These are phyloP conservation scores for Haemorhous mexicanus DNA, from an alignment of 2,113 vertebrate species.

Conservation along the genomic window DNA sequence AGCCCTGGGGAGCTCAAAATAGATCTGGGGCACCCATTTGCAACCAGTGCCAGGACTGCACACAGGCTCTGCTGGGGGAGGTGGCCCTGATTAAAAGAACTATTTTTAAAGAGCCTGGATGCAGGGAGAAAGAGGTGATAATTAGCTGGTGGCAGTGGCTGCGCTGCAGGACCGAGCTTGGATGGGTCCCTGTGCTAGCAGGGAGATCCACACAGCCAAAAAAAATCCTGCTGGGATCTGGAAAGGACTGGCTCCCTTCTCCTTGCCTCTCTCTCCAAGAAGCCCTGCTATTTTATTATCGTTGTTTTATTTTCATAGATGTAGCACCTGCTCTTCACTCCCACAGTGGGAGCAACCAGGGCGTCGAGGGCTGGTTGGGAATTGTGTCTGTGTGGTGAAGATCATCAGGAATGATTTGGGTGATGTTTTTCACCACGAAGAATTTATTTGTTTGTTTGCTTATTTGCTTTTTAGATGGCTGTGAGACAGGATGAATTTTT, in stretches of 20 bases:
- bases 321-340: neutral
- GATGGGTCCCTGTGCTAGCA: neutral
- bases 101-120: conserved; percentile 54
- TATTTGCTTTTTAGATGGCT: neutral
- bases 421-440: neutral
- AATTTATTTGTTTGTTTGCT: conserved; percentile 13
- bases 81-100: conserved; percentile 47
- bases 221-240: accelerated
- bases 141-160: neutral
- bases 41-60: neutral
- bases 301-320: neutral
- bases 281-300: neutral
- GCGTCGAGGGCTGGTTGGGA: neutral
- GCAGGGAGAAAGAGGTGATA: neutral
- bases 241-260: neutral
- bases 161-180: accelerated
- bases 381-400: neutral
- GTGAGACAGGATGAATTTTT: conserved; percentile 42
- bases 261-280: neutral
- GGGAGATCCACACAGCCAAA: neutral
- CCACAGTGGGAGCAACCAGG: neutral
- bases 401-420: neutral
- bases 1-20: neutral
- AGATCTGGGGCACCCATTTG: conserved; percentile 61
- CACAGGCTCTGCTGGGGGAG: neutral